Evolutionary conservation across 2,797 vertebrate species (phyloP), one percentile per base, ranked within the genome.

Genomic region (Cynodonichthys magdalenae): DNA sequence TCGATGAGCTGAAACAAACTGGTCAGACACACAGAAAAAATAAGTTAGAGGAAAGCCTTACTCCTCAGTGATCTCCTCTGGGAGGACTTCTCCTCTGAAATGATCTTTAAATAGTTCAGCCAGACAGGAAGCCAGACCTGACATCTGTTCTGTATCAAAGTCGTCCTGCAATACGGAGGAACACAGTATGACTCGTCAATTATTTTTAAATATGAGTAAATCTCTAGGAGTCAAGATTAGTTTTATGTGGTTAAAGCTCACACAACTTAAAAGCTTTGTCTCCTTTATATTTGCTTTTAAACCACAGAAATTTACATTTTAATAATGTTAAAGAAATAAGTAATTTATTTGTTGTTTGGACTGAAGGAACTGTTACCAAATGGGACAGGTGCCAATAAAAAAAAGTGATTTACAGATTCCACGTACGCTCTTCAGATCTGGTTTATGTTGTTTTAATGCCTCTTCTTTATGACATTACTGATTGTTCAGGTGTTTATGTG

Each of bases 31-130:
- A 46, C 0, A 53, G 27, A 15, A 0, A 18, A 1, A 3, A 17
- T 4, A 9, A 31, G 42, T n/a, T 11, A 12, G 29, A 53, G 1
- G 28, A 24, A 8, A 47, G 48, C 47, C 85, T 66, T 92, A 99
- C 97, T 99, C 97, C 63, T 98, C 97, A 0, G 95, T 96, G 87
- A 98, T 94, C 82, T 99, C 97, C 41, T 99, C 97, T 0, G 97
- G 97, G 14, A 98, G 79, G 0, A 99, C 95, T 57, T 98, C 96
- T 52, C 97, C 96, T 7, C 96, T 94, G 90, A 99, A 99, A 49
- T 98, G 97, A 12, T 94, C 94, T 79, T 97, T 98, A 56, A 98
- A 98, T 3, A 99, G 93, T 75, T 99, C 97, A 27, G 97, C 93
- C 17, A 99, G 91, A 90, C 97, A 98, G 59, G 96, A 98, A 0